phyloP scores from a whole-genome alignment of 2,888 invertebrate species.

The Drosophila niveifrons region DNA sequence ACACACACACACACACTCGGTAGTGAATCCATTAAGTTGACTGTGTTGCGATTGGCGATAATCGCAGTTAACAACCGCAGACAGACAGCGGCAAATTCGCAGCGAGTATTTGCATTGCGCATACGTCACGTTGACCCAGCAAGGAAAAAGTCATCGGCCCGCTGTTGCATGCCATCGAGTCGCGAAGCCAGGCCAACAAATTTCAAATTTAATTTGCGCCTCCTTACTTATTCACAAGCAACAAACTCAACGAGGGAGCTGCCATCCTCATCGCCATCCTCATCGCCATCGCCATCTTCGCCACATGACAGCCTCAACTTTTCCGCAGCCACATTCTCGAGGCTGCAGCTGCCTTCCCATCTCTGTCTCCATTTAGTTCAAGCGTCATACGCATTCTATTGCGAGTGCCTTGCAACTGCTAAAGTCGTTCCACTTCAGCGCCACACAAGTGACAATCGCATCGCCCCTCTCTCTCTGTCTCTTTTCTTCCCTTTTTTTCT shows the following conservation, averaged over 20 bases:
- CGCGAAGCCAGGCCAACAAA: slow-evolving; percentile 17
- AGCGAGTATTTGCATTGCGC: slow-evolving; percentile 29
- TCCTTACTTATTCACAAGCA: slow-evolving; percentile 69
- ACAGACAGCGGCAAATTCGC: slow-evolving; percentile 22
- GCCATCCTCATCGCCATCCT: not conserved
- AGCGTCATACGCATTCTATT: slow-evolving; percentile 38
- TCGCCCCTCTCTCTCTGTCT: slow-evolving; percentile 11
- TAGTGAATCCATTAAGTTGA: slow-evolving; percentile 39
- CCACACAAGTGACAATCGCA: slow-evolving; percentile 43
- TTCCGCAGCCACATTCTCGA: slow-evolving; percentile 25
- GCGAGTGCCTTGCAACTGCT: slow-evolving; percentile 36
- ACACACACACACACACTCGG: slow-evolving; percentile 1
- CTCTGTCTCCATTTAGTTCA: slow-evolving; percentile 23
- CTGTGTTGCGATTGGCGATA: slow-evolving; percentile 38
- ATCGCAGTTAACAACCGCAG: slow-evolving; percentile 33
- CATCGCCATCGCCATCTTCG: slow-evolving; percentile 1
- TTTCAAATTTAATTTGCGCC: slow-evolving; percentile 74
- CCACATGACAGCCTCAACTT: slow-evolving; percentile 16
- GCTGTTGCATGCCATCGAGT: not conserved
- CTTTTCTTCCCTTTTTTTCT: not conserved
- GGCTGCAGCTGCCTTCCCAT: slow-evolving; percentile 13
- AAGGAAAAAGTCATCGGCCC: not conserved
- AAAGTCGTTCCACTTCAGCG: slow-evolving; percentile 38
- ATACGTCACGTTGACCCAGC: slow-evolving; percentile 20
- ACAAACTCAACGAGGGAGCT: slow-evolving; percentile 38